Conservation (phyloP, 2,113 vertebrate species). For the Thomomys bottae region DNA sequence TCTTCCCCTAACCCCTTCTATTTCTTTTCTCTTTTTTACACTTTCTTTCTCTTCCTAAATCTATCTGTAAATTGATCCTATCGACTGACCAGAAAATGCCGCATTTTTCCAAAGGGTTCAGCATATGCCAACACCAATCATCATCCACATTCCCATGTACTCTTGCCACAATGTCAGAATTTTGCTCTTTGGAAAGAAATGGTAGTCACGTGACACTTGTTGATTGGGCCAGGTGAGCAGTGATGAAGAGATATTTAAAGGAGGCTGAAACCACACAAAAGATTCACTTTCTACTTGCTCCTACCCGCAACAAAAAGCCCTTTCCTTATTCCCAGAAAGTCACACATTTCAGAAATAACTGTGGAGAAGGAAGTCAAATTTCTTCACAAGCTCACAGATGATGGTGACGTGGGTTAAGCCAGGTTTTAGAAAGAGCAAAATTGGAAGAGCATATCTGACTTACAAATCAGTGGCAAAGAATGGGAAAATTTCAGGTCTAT, state of each 20-base stretch:
- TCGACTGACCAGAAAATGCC: neutral
- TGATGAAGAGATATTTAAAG: neutral
- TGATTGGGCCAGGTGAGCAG: neutral
- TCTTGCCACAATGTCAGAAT: neutral
- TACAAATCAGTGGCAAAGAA: slow-evolving; percentile 67
- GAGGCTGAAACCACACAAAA: slow-evolving; percentile 17
- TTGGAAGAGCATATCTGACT: slow-evolving; percentile 70
- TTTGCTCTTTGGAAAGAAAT: neutral
- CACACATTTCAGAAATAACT: slow-evolving; percentile 78
- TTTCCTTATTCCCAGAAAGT: slow-evolving; percentile 42
- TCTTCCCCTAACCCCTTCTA: too few relatives aligned
- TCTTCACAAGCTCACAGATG: slow-evolving; percentile 66
- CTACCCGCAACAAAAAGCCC: slow-evolving; percentile 40
- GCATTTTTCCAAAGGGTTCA: neutral
- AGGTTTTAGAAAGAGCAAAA: slow-evolving; percentile 80
- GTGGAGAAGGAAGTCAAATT: slow-evolving; percentile 72
- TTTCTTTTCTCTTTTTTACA: neutral
- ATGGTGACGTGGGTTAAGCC: slow-evolving; percentile 66
- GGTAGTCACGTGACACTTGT: neutral
- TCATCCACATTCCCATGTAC: rapidly evolving
- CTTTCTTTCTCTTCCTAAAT: neutral
- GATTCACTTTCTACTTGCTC: neutral
- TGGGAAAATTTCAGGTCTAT: slow-evolving; percentile 47
- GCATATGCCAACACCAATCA: neutral
- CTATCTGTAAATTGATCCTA: neutral